Conservation (phyloP, 2,113 vertebrate species). For the Ceuthmochares aereus region DNA sequence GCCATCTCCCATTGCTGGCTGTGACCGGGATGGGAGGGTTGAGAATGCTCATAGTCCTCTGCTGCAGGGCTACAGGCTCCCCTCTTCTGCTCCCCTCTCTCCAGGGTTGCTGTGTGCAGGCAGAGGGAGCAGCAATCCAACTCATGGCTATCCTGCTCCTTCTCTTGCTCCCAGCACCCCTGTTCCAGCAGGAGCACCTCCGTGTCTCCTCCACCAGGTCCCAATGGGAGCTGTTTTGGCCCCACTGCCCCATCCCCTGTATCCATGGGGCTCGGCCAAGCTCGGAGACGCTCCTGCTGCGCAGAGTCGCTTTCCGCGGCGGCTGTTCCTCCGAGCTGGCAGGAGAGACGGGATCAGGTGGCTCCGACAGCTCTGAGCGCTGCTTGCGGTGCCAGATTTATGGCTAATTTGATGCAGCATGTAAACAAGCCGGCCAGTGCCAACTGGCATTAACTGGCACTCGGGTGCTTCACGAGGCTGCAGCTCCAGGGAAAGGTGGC, state of each 20-base stretch:
- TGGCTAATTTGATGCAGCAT: slow-evolving; percentile 10
- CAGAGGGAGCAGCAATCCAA: not conserved
- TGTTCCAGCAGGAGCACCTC: not conserved
- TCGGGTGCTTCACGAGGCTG: not conserved
- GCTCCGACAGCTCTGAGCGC: not conserved
- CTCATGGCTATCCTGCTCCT: not conserved
- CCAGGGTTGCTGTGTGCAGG: not conserved
- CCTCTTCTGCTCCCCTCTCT: not conserved
- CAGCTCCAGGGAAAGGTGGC: not conserved
- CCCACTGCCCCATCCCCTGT: accelerated
- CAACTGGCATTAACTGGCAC: not conserved
- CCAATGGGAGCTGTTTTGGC: not conserved
- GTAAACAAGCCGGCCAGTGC: slow-evolving; percentile 27
- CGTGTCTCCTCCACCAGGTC: not conserved
- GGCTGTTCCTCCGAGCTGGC: not conserved
- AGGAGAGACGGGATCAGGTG: not conserved
- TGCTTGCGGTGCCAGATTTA: not conserved
- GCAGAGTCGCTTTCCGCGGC: not conserved
- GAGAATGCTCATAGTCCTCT: not conserved
- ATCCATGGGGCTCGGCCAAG: not conserved
- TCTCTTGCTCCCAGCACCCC: accelerated
- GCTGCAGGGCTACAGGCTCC: not conserved
- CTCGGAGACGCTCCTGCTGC: not conserved
- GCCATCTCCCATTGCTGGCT: accelerated
- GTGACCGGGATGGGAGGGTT: not conserved